These are phyloP conservation scores for Lethrus apterus DNA, from an alignment of 1,140 invertebrate species.

Conservation along the genomic window DNA sequence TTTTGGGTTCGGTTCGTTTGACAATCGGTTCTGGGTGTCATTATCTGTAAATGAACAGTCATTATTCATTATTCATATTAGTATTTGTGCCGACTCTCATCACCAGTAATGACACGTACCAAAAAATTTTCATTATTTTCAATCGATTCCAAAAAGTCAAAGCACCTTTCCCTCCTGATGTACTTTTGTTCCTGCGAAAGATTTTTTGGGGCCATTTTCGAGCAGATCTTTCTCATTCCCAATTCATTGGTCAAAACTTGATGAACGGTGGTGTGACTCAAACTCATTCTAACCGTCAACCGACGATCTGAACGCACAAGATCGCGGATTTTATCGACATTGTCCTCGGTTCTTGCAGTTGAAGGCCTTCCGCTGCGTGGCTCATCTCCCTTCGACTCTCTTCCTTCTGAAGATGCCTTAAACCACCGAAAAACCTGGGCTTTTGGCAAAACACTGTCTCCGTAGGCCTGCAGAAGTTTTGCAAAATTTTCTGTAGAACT, in stretches of 20 bases:
- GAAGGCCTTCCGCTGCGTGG: slow-evolving; percentile 15
- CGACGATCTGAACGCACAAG: slow-evolving; percentile 13
- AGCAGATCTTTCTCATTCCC: slow-evolving; percentile 11
- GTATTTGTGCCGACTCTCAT: too few relatives aligned
- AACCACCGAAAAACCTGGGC: slow-evolving; percentile 18
- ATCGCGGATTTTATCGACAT: slow-evolving; percentile 11
- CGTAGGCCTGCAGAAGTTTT: slow-evolving; percentile 20
- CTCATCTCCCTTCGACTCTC: slow-evolving; percentile 23
- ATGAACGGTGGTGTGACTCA: slow-evolving; percentile 21
- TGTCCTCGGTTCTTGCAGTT: slow-evolving; percentile 18
- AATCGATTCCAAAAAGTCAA: too few relatives aligned
- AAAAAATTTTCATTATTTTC: too few relatives aligned
- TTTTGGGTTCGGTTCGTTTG: too few relatives aligned
- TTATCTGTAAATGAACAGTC: too few relatives aligned
- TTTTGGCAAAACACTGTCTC: slow-evolving; percentile 19
- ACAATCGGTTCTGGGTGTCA: too few relatives aligned
- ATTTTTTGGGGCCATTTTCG: slow-evolving; percentile 21
- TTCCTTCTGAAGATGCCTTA: slow-evolving; percentile 22
- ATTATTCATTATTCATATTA: too few relatives aligned
- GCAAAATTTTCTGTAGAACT: slow-evolving; percentile 21
- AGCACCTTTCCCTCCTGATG: too few relatives aligned
- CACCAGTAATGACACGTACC: too few relatives aligned
- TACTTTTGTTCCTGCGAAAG: slow-evolving; percentile 16
- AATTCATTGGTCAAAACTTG: slow-evolving; percentile 24
- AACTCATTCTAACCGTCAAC: slow-evolving; percentile 16